These are phyloP conservation scores for Triplophysa dalaica DNA, from an alignment of 2,113 vertebrate genomes.

Conservation along the genomic window DNA sequence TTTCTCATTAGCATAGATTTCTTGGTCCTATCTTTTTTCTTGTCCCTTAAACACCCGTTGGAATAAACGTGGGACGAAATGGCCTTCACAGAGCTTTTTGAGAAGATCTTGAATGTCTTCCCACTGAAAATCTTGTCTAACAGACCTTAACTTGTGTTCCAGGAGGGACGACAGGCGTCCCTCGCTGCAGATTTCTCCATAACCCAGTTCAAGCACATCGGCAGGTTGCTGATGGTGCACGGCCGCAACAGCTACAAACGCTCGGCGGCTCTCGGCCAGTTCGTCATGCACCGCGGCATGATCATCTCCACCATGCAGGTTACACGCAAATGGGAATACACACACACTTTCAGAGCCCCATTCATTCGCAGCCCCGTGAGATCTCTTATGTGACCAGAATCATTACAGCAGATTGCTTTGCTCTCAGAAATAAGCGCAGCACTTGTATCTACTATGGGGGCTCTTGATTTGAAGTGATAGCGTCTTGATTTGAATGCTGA, in stretches of 20 bases:
- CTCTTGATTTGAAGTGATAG: slow-evolving; percentile 11
- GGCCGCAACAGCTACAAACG: slow-evolving; percentile 98
- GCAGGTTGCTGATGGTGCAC: slow-evolving; percentile 93
- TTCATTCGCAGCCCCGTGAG: neutral
- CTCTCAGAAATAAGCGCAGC: neutral
- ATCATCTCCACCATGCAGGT: slow-evolving; percentile 99
- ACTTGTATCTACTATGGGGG: neutral
- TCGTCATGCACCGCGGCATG: slow-evolving; percentile 98
- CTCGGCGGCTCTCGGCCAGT: slow-evolving; percentile 93
- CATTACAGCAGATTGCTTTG: neutral
- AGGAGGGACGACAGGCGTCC: slow-evolving; percentile 97
- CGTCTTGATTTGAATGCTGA: neutral
- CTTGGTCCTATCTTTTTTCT: too few species aligned
- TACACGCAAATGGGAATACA: slow-evolving; percentile 18
- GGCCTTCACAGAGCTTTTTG: too few species aligned
- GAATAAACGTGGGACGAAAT: too few species aligned
- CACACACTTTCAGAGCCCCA: neutral
- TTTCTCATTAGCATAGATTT: neutral
- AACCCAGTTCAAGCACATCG: slow-evolving; percentile 92
- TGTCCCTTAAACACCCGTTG: too few species aligned
- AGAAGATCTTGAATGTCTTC: too few species aligned
- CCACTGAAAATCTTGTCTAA: too few species aligned
- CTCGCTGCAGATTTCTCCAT: slow-evolving; percentile 97
- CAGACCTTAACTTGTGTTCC: slow-evolving; percentile 9
- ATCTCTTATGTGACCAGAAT: neutral